Evolutionary conservation across 2,113 vertebrate species (phyloP).

Genomic region (Aramus guarauna): DNA sequence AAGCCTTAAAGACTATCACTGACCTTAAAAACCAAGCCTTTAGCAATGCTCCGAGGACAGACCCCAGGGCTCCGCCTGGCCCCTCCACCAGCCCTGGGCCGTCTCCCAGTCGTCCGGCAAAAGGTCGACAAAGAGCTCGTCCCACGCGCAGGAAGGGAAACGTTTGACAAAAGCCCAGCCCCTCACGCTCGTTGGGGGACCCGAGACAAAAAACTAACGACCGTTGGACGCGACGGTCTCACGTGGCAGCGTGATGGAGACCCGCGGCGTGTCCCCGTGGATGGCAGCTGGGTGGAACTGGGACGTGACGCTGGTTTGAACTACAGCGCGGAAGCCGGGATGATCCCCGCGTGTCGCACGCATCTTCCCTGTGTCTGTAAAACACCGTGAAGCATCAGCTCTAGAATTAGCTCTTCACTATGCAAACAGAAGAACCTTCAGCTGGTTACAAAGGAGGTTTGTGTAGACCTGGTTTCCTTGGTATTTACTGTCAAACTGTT

Average conservation of each 20-base stretch:
- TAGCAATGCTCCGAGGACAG: background rate
- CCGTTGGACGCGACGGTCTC: fast-evolving
- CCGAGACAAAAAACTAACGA: fast-evolving
- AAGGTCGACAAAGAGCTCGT: background rate
- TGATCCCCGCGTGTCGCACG: background rate
- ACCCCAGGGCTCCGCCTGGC: background rate
- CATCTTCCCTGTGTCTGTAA: background rate
- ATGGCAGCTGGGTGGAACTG: background rate
- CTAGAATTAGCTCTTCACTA: background rate
- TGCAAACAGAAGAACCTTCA: background rate
- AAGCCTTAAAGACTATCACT: constrained; percentile 55
- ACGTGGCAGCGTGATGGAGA: fast-evolving
- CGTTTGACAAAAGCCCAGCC: fast-evolving
- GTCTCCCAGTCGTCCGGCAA: fast-evolving
- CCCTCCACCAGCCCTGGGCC: background rate
- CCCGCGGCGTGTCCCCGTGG: fast-evolving
- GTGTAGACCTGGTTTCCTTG: background rate
- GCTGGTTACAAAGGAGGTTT: background rate
- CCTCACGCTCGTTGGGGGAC: fast-evolving
- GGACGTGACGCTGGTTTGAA: fast-evolving
- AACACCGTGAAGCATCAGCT: background rate
- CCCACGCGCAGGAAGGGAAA: fast-evolving
- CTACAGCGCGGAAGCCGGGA: background rate
- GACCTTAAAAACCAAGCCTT: background rate
- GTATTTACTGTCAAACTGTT: background rate